Conservation (phyloP, 1,140 invertebrate species). For the Zaprionus davidi region DNA sequence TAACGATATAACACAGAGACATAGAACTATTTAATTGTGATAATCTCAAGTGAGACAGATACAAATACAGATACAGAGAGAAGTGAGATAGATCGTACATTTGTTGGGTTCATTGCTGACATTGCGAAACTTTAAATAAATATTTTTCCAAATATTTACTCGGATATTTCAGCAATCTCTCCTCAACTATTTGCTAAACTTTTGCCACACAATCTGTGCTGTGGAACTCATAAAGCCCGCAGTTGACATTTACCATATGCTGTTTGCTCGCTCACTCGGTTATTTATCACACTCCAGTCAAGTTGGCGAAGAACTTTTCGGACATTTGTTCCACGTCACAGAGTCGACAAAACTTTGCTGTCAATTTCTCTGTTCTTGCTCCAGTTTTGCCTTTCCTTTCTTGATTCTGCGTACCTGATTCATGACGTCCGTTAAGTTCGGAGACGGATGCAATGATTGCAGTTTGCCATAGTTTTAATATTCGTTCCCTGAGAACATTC, state of each 20-base stretch:
- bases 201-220: conserved; percentile 6
- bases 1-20: conserved; percentile 9
- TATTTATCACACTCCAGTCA: conserved; percentile 38
- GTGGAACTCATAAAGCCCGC: conserved; percentile 9
- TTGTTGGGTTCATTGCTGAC: neutral
- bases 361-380: conserved; percentile 6
- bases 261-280: conserved; percentile 12
- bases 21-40: neutral
- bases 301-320: conserved; percentile 32
- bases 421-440: neutral
- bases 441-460: neutral
- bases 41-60: neutral
- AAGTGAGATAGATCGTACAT: too few relatives aligned
- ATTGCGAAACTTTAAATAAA: conserved; percentile 1
- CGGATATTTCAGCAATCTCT: neutral
- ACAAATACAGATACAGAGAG: neutral
- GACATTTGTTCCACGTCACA: conserved; percentile 35
- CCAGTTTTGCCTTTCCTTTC: neutral
- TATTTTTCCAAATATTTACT: neutral
- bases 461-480: conserved; percentile 1
- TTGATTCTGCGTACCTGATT: conserved; percentile 2
- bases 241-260: conserved; percentile 39
- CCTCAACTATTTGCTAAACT: neutral
- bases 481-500: neutral
- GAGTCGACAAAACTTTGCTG: conserved; percentile 30